phyloP scores from a whole-genome alignment of 2,888 invertebrate genomes.

The Tolmerus cingulatus region DNA sequence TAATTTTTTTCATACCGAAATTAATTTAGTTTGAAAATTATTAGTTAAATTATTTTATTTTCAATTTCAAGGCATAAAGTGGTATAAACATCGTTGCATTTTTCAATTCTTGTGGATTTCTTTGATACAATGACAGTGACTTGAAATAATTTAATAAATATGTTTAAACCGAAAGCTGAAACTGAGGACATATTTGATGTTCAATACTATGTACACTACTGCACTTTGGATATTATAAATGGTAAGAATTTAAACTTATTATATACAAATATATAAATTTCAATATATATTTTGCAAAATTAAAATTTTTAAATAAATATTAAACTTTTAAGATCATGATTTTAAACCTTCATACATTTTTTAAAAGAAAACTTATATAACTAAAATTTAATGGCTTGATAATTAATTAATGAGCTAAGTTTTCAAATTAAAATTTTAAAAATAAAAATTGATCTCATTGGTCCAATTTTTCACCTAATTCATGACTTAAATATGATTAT shows the following conservation, averaged over 20 bases:
- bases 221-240: conserved; percentile 65
- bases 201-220: conserved; percentile 64
- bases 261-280: background rate
- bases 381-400: background rate
- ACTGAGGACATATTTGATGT: conserved; percentile 64
- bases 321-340: too few relatives aligned
- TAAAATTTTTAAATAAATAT: too few relatives aligned
- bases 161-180: conserved; percentile 51
- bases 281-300: too few relatives aligned
- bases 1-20: conserved; percentile 41
- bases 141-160: conserved; percentile 63
- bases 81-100: conserved; percentile 67
- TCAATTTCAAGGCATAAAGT: conserved; percentile 59
- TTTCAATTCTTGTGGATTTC: conserved; percentile 66
- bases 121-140: conserved; percentile 64
- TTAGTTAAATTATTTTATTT: background rate
- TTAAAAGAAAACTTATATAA: too few relatives aligned
- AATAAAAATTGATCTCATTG: too few relatives aligned
- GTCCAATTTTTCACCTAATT: too few relatives aligned
- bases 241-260: too few relatives aligned
- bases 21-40: too few relatives aligned
- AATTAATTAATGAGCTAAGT: background rate
- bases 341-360: too few relatives aligned
- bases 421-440: too few relatives aligned
- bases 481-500: too few relatives aligned